Conservation (phyloP, 2,113 vertebrate species). For the Pachyramphus minor region DNA sequence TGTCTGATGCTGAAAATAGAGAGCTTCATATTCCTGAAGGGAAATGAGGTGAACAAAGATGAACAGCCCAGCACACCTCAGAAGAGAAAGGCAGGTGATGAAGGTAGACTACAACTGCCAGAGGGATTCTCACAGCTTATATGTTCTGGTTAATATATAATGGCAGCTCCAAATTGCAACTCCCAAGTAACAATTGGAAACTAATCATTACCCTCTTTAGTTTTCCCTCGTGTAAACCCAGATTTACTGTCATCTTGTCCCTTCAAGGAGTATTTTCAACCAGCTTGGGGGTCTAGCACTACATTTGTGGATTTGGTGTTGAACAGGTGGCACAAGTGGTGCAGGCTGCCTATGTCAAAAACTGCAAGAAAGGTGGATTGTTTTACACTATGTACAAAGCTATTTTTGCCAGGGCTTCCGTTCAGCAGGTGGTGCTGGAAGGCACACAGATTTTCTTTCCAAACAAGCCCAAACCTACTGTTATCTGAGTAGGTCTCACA, state of each 20-base stretch:
- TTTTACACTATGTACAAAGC: neutral
- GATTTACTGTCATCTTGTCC: neutral
- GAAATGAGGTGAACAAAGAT: neutral
- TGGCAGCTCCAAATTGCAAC: neutral
- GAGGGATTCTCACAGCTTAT: neutral
- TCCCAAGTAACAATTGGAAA: neutral
- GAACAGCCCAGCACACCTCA: neutral
- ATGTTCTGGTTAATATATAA: neutral
- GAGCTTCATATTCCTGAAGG: neutral
- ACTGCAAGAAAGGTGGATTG: neutral
- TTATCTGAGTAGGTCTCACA: neutral
- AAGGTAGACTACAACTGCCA: neutral
- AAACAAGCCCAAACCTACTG: neutral
- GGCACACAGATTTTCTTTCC: neutral
- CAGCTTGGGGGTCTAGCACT: neutral
- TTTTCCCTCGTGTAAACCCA: neutral
- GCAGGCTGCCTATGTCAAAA: neutral
- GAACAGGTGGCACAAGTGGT: neutral
- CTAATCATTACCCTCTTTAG: neutral
- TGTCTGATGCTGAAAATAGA: neutral
- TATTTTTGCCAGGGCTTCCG: neutral
- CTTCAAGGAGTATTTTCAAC: neutral
- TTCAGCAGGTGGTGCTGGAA: neutral
- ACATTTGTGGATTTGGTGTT: neutral
- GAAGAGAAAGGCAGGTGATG: neutral